These are phyloP conservation scores for Zaprionus gabonicus DNA, from an alignment of 1,140 invertebrate species.

Conservation along the genomic window DNA sequence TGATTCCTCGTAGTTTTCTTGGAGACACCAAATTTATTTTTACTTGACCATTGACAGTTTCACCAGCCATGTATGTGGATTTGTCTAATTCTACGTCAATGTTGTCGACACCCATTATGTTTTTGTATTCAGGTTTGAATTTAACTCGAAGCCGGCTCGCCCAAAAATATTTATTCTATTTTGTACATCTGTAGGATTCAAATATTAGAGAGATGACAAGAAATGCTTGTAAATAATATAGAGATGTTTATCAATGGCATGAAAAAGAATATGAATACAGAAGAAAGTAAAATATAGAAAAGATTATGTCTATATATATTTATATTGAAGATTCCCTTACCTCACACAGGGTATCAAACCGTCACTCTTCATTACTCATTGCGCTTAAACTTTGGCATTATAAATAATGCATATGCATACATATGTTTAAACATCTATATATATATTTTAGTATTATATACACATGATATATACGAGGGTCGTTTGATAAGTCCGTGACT, in stretches of 20 bases:
- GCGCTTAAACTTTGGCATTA: constrained; percentile 33
- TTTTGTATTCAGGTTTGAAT: not conserved
- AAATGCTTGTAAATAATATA: too few relatives aligned
- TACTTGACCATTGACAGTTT: constrained; percentile 88
- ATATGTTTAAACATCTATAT: not conserved
- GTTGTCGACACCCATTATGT: constrained; percentile 86
- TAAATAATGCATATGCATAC: not conserved
- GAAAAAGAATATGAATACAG: too few relatives aligned
- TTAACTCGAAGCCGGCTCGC: not conserved
- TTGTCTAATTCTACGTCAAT: constrained; percentile 88
- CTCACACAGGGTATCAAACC: not conserved
- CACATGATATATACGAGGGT: not conserved
- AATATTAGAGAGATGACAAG: too few relatives aligned
- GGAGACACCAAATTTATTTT: constrained; percentile 87
- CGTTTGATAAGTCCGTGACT: too few relatives aligned
- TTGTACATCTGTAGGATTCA: too few relatives aligned
- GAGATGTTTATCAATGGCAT: too few relatives aligned
- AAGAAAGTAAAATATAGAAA: too few relatives aligned
- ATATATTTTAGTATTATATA: not conserved
- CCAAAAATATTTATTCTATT: not conserved
- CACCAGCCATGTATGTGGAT: constrained; percentile 88
- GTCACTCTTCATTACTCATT: not conserved
- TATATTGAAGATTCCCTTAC: too few relatives aligned
- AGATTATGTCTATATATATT: too few relatives aligned
- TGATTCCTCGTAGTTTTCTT: constrained; percentile 87